These are phyloP conservation scores for Tyrannus savana DNA, from an alignment of 2,113 vertebrate species.

Conservation along the genomic window DNA sequence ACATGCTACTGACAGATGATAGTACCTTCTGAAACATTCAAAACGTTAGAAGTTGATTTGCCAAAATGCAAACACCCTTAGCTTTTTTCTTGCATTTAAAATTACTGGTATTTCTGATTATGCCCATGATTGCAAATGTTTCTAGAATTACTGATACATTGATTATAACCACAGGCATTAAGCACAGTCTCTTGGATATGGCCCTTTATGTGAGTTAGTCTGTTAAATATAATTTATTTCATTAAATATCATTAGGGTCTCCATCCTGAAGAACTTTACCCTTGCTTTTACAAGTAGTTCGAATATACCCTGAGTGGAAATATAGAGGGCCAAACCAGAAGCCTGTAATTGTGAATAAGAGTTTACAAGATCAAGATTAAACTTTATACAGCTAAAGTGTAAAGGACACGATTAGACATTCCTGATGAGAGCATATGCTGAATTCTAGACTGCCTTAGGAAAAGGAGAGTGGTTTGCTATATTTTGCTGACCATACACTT, in stretches of 20 bases:
- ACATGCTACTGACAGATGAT: background rate
- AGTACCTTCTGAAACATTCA: background rate
- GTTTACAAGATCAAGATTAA: background rate
- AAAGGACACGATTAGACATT: background rate
- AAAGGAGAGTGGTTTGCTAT: background rate
- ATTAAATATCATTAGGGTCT: background rate
- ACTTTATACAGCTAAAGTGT: background rate
- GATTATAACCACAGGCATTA: background rate
- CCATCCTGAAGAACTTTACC: background rate
- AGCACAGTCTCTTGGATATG: background rate
- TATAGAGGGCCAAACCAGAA: background rate
- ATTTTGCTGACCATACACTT: background rate
- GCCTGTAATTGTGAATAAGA: background rate
- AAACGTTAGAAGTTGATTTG: background rate
- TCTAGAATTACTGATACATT: background rate
- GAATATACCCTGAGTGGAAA: background rate
- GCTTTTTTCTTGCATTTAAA: background rate
- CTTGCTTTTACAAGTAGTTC: background rate
- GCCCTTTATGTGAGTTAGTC: background rate
- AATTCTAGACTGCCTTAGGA: background rate
- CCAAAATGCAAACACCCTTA: background rate
- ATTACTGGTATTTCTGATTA: background rate
- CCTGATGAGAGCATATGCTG: background rate
- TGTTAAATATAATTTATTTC: background rate
- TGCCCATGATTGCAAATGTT: background rate